phyloP scores from a whole-genome alignment of 2,797 vertebrate species.

The Ctenosaura bakeri region DNA sequence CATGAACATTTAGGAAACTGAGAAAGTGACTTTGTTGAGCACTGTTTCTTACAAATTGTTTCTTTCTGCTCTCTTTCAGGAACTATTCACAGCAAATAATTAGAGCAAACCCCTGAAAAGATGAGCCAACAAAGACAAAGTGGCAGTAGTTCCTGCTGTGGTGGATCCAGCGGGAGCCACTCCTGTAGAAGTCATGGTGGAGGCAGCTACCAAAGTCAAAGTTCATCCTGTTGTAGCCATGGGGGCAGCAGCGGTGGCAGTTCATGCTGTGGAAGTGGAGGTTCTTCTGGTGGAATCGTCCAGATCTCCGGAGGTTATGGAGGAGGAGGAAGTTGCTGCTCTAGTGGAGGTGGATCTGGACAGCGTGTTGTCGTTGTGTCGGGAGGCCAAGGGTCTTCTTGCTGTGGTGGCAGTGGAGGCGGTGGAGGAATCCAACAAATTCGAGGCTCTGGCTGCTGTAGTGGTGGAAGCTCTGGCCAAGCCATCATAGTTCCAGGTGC shows the following conservation, averaged over 20 bases:
- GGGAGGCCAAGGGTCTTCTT: conserved; percentile 25
- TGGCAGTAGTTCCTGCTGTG: neutral
- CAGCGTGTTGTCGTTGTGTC: neutral
- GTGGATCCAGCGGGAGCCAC: neutral
- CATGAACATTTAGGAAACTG: neutral
- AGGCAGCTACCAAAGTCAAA: neutral
- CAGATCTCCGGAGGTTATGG: neutral
- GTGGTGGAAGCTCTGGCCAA: rapidly evolving
- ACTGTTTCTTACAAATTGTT: neutral
- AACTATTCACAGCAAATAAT: neutral
- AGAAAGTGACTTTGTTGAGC: neutral
- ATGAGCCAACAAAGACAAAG: conserved; percentile 35
- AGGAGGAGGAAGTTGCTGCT: neutral
- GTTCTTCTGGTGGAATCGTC: neutral
- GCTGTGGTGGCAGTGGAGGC: neutral
- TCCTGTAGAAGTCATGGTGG: neutral
- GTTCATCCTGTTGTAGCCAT: neutral
- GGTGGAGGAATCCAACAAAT: neutral
- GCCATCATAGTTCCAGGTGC: neutral
- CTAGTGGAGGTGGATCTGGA: neutral
- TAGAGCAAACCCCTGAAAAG: neutral
- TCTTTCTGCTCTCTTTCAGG: neutral
- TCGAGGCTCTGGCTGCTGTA: neutral
- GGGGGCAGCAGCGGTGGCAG: neutral
- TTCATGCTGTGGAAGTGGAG: too few relatives aligned